Evolutionary conservation across 2,113 vertebrate genomes (phyloP).

Genomic region (Parotia lawesii): DNA sequence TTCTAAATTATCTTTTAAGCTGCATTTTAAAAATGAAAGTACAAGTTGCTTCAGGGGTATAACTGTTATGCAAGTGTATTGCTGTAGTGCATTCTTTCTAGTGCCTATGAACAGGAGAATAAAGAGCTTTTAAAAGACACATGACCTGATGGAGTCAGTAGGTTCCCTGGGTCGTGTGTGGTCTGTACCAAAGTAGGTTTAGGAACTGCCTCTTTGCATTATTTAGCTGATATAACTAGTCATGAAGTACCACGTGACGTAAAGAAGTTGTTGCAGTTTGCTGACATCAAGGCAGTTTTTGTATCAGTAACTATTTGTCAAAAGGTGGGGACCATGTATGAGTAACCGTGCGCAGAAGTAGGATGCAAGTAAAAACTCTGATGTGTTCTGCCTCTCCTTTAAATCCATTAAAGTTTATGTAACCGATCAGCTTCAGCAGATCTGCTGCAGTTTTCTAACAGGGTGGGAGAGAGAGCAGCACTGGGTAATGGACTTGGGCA

Average conservation of each 20-base stretch:
- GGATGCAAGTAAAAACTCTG: slow-evolving; percentile 27
- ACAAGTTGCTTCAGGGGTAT: slow-evolving; percentile 49
- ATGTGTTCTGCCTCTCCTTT: not conserved
- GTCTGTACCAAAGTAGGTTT: not conserved
- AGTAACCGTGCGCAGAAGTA: not conserved
- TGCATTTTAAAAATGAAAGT: slow-evolving; percentile 51
- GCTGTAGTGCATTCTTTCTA: slow-evolving; percentile 48
- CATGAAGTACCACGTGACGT: slow-evolving; percentile 40
- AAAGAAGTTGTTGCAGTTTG: slow-evolving; percentile 40
- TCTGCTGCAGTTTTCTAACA: not conserved
- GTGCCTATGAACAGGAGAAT: not conserved
- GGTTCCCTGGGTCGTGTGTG: not conserved
- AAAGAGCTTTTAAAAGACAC: not conserved
- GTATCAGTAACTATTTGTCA: not conserved
- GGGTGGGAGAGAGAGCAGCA: not conserved
- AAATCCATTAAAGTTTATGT: not conserved
- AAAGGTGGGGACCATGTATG: not conserved
- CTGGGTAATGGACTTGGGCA: not conserved
- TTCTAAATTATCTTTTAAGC: slow-evolving; percentile 53
- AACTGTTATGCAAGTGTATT: slow-evolving; percentile 56
- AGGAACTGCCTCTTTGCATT: slow-evolving; percentile 40
- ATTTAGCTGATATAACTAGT: slow-evolving; percentile 39
- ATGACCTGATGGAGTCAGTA: not conserved
- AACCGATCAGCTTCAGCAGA: not conserved
- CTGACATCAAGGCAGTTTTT: slow-evolving; percentile 47